Evolutionary conservation across 1,140 invertebrate genomes (phyloP).

Genomic region (Lucilia cuprina): DNA sequence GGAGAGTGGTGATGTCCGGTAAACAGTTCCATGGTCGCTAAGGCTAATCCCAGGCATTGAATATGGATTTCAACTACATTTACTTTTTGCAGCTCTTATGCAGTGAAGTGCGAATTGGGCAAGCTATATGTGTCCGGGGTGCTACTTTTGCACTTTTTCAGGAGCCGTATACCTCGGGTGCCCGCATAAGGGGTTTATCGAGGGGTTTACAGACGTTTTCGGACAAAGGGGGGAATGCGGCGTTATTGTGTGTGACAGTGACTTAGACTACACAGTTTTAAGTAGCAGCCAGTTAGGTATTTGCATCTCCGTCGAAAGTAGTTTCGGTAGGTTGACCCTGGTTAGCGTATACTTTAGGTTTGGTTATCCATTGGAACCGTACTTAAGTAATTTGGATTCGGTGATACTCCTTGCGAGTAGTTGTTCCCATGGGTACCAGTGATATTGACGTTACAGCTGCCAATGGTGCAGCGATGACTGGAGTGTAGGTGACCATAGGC

Average conservation of each 20-base stretch:
- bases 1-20: background rate
- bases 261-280: background rate
- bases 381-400: conserved; percentile 36
- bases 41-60: background rate
- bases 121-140: background rate
- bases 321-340: conserved; percentile 16
- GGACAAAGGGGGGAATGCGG: conserved; percentile 3
- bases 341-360: conserved; percentile 36
- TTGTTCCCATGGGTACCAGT: too few species aligned
- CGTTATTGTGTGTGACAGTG: background rate
- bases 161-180: background rate
- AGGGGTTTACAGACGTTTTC: background rate
- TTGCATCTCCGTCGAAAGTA: too few species aligned
- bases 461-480: background rate
- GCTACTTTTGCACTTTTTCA: background rate
- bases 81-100: background rate
- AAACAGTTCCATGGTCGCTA: background rate
- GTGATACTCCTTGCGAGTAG: conserved; percentile 35
- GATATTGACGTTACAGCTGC: background rate
- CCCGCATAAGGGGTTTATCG: background rate
- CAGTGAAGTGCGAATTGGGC: background rate
- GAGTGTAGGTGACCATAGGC: conserved; percentile 6
- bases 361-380: conserved; percentile 36
- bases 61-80: background rate
- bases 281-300: background rate